Evolutionary conservation across 2,888 invertebrate genomes (phyloP).

Genomic region (Lasiommata megera): DNA sequence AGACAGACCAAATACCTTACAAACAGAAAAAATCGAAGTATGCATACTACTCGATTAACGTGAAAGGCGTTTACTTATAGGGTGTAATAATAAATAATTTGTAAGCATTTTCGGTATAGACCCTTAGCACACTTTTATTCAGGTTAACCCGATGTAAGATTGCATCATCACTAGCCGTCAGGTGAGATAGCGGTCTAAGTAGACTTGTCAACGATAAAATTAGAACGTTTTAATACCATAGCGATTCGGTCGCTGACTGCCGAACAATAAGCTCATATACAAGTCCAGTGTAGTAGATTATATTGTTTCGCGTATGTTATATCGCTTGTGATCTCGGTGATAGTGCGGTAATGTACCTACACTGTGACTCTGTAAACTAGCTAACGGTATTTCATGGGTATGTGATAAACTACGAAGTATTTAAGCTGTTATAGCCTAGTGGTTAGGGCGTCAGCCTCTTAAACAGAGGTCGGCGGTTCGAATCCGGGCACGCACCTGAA

Average conservation of each 20-base stretch:
- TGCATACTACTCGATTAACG: no score
- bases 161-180: neutral
- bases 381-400: neutral
- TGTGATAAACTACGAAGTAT: no score
- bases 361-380: neutral
- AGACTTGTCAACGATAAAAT: slow-evolving; percentile 4
- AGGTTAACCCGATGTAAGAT: neutral
- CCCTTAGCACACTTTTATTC: no score
- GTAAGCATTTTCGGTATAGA: no score
- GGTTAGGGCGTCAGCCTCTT: no score
- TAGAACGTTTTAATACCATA: neutral
- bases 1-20: no score
- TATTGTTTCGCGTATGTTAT: slow-evolving; percentile 13
- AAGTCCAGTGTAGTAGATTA: slow-evolving; percentile 6
- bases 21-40: no score
- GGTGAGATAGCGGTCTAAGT: neutral
- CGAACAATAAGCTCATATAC: slow-evolving; percentile 16
- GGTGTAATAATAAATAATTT: no score
- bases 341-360: slow-evolving; percentile 5
- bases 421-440: no score
- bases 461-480: no score
- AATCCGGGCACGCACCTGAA: no score
- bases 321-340: slow-evolving; percentile 1
- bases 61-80: no score
- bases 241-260: neutral